Percentiles rank a stretch among this genome's conserved stretches.
These are phyloP conservation scores for Nasua narica DNA, from an alignment of 2,797 vertebrate genomes.

Conservation along the genomic window DNA sequence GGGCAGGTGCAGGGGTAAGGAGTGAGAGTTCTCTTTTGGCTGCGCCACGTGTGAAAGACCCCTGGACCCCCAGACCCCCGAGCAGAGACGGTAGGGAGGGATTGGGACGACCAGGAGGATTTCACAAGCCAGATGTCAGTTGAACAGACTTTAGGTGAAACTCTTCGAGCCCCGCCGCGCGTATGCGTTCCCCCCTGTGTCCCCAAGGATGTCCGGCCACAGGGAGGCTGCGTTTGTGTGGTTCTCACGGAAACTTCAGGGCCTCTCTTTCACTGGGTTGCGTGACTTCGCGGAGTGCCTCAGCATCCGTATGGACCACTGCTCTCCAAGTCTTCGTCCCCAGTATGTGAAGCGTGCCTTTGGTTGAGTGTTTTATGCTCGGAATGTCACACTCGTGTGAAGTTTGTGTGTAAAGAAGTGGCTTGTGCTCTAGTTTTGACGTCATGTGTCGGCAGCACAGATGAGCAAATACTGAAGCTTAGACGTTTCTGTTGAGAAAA, in stretches of 20 bases:
- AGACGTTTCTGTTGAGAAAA: background rate
- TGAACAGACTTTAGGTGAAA: background rate
- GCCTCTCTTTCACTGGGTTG: background rate
- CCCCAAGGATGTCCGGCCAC: background rate
- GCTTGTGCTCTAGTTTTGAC: background rate
- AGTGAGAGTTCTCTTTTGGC: background rate
- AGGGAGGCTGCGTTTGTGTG: background rate
- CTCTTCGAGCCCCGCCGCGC: fast-evolving
- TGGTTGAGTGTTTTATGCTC: background rate
- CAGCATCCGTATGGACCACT: background rate
- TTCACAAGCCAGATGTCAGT: background rate
- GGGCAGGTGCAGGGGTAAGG: background rate
- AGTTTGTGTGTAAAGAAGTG: background rate
- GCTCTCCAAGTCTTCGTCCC: background rate
- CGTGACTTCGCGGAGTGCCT: background rate
- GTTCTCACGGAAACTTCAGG: background rate
- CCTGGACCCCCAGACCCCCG: background rate
- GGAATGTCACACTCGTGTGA: fast-evolving
- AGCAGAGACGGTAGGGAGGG: background rate
- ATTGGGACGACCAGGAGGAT: background rate
- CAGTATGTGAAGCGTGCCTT: background rate
- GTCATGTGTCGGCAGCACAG: fast-evolving
- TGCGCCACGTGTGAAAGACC: background rate
- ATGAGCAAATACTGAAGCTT: background rate
- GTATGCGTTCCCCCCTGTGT: fast-evolving